Percentiles rank a stretch among this genome's conserved stretches.
These are phyloP conservation scores for Cryptosula pallasiana DNA, from an alignment of 2,888 invertebrate genomes.

Conservation along the genomic window DNA sequence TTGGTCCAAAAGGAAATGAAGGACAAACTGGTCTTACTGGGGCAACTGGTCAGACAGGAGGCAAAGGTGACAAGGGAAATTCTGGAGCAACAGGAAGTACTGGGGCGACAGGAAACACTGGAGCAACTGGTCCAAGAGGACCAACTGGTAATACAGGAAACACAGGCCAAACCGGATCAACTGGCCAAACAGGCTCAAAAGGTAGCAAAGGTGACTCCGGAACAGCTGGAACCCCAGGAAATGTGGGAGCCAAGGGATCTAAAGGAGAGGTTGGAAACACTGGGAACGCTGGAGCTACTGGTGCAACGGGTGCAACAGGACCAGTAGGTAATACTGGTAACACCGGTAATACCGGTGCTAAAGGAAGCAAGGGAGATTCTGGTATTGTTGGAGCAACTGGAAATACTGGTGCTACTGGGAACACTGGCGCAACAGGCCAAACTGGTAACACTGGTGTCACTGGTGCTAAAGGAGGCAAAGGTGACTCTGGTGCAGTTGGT, in stretches of 20 bases:
- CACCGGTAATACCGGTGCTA: conserved; percentile 21
- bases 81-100: conserved; percentile 23
- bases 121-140: conserved; percentile 25
- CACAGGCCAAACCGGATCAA: conserved; percentile 15
- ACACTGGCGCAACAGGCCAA: conserved; percentile 13
- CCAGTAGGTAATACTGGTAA: conserved; percentile 25
- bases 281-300: conserved; percentile 22
- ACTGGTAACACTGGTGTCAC: conserved; percentile 6
- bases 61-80: conserved; percentile 19
- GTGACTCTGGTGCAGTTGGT: background rate
- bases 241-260: conserved; percentile 25
- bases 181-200: conserved; percentile 25
- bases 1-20: conserved; percentile 25
- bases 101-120: conserved; percentile 17
- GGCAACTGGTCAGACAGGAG: background rate
- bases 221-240: conserved; percentile 25
- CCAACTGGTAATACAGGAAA: conserved; percentile 25
- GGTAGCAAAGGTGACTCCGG: conserved; percentile 26
- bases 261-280: conserved; percentile 24
- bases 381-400: conserved; percentile 17
- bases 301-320: conserved; percentile 22
- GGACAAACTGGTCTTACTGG: conserved; percentile 19
- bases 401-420: conserved; percentile 21
- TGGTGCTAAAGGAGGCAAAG: conserved; percentile 15
- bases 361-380: background rate